Evolutionary conservation across 2,797 vertebrate genomes (phyloP).

Genomic region (Rhynchonycteris naso): DNA sequence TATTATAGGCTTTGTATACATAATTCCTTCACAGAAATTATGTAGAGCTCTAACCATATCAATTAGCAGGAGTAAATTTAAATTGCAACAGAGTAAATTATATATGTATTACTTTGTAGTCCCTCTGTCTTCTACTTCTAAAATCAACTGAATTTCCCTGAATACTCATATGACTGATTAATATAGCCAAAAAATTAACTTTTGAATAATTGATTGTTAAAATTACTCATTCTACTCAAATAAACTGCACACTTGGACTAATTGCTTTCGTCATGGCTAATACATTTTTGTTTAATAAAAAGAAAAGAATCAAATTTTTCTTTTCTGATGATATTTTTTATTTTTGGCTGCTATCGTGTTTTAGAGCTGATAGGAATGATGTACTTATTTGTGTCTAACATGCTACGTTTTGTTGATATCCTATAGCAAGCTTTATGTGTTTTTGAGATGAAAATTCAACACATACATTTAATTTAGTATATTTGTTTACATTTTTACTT

Average conservation of each 20-base stretch:
- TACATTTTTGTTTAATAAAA: constrained; percentile 23
- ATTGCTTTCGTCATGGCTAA: background rate
- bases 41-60: background rate
- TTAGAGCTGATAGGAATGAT: background rate
- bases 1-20: background rate
- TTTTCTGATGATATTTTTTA: background rate
- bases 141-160: background rate
- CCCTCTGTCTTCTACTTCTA: background rate
- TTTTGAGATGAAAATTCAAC: constrained; percentile 41
- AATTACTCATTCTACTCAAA: background rate
- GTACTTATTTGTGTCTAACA: background rate
- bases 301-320: background rate
- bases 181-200: background rate
- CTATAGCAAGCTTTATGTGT: background rate
- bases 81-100: background rate
- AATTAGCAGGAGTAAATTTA: background rate
- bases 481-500: constrained; percentile 21
- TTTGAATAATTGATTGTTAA: constrained; percentile 15
- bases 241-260: background rate
- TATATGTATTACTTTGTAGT: background rate
- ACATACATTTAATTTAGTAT: background rate
- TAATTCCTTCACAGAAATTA: background rate
- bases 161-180: background rate
- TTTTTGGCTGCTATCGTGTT: background rate
- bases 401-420: background rate